Conservation (phyloP, 2,797 vertebrate genomes). For the Philypnodon macrostomus region DNA sequence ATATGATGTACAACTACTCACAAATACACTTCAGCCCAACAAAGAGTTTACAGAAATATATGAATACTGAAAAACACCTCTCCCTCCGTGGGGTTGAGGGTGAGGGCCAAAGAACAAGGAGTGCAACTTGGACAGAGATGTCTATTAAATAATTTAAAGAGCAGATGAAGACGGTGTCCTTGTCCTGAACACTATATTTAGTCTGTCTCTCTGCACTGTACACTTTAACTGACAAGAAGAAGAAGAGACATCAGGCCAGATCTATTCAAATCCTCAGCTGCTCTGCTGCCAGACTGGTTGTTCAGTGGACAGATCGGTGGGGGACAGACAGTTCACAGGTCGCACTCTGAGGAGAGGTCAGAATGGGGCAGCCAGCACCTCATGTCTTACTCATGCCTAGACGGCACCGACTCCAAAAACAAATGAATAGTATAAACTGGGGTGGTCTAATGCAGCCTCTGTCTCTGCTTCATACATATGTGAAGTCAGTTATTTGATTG, state of each 20-base stretch:
- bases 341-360: constrained; percentile 26
- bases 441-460: constrained; percentile 26
- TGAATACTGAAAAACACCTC: constrained; percentile 11
- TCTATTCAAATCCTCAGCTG: constrained; percentile 64
- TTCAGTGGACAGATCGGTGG: constrained; percentile 10
- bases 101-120: constrained; percentile 33
- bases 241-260: constrained; percentile 42
- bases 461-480: constrained; percentile 11
- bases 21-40: constrained; percentile 31
- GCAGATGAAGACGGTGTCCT: constrained; percentile 41
- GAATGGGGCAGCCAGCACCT: constrained; percentile 50
- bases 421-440: constrained; percentile 22
- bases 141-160: constrained; percentile 59
- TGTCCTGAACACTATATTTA: constrained; percentile 56
- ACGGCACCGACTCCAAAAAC: constrained; percentile 58
- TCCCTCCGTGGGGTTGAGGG: constrained; percentile 36
- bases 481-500: constrained; percentile 23
- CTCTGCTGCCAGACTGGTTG: constrained; percentile 46
- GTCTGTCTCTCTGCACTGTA: constrained; percentile 27
- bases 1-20: constrained; percentile 48
- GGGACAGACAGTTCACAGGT: too few species aligned
- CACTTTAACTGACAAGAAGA: constrained; percentile 20
- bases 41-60: constrained; percentile 19
- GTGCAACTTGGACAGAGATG: constrained; percentile 41
- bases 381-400: constrained; percentile 40